Base-by-base conservation (phyloP, 2,888 invertebrate species). In the Eristalinus sepulchralis region DNA sequence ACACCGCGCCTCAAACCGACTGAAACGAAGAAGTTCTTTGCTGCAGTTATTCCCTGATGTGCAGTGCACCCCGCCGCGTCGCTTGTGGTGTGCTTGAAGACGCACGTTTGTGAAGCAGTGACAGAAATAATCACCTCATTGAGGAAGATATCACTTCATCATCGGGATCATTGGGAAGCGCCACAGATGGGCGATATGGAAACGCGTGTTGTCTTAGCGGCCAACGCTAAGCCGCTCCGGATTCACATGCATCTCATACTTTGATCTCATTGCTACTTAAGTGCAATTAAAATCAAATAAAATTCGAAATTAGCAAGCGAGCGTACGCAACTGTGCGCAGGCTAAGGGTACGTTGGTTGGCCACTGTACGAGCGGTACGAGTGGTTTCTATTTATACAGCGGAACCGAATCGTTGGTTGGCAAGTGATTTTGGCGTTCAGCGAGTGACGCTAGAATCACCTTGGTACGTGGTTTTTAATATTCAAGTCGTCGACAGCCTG, bases 231-330 rank as follows among this genome's bases (percentile, higher is more conserved):
- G 81, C 76, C 80, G 68, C 68, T 64, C 64, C 17, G 64, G 83
- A 86, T 86, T 86, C 82, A 73, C 82, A 77, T 78, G 78, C 82
- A 82, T 82, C 82, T 78, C 78, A 86, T 88, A 83, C 91, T 91
- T 91, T 91, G 91, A 91, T 91, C 91, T 92, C 89, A 89, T 91
- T 89, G 89, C 90, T 90, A 90, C 90, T 90, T 90, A 90, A 90
- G 90, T 89, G 90, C 89, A 90, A 90, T 90, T 91, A 89, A 90
- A 91, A 92, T 91, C 92, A 92, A 91, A 91, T 91, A 88, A 89
- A 87, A 85, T 75, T 67, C 71, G 63, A 73, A 75, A 78, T 76
- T 88, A 86, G 83, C 84, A 80, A 83, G 88, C 79, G 84, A 34
- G 66, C 53, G 75, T 57, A 55, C 39, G 67, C 60, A 53, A 34